Conservation (phyloP, 2,113 vertebrate genomes). For the Nesospiza acunhae region DNA sequence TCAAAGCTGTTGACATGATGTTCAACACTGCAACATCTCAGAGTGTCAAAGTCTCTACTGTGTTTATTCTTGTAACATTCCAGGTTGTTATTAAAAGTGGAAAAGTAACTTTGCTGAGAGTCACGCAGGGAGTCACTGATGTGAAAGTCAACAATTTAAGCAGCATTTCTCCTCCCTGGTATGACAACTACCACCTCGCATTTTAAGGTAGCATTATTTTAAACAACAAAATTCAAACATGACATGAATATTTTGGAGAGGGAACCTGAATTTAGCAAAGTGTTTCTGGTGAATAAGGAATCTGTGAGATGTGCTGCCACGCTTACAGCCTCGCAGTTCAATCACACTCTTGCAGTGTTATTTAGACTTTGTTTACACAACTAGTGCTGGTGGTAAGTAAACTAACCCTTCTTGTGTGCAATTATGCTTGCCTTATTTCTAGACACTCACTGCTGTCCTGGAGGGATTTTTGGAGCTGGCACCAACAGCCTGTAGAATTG, state of each 20-base stretch:
- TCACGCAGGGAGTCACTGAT: background rate
- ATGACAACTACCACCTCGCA: background rate
- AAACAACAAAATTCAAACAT: background rate
- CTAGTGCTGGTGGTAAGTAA: background rate
- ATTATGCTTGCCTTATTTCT: background rate
- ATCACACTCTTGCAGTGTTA: background rate
- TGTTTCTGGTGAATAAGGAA: background rate
- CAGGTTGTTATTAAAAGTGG: conserved; percentile 5
- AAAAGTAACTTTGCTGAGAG: background rate
- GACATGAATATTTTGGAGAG: background rate
- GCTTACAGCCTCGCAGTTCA: background rate
- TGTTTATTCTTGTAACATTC: conserved; percentile 36
- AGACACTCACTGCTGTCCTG: background rate
- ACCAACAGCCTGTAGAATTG: background rate
- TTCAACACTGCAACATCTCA: background rate
- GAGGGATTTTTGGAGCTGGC: background rate
- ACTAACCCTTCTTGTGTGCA: background rate
- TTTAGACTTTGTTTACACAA: background rate
- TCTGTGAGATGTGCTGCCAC: background rate
- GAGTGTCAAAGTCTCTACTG: background rate
- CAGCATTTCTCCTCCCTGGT: background rate
- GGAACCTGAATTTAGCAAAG: background rate
- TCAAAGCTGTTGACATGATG: conserved; percentile 29
- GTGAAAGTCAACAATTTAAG: background rate
- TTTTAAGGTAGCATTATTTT: background rate